phyloP scores from a whole-genome alignment of 2,797 vertebrate genomes.

The Rhyacichthys aspro region DNA sequence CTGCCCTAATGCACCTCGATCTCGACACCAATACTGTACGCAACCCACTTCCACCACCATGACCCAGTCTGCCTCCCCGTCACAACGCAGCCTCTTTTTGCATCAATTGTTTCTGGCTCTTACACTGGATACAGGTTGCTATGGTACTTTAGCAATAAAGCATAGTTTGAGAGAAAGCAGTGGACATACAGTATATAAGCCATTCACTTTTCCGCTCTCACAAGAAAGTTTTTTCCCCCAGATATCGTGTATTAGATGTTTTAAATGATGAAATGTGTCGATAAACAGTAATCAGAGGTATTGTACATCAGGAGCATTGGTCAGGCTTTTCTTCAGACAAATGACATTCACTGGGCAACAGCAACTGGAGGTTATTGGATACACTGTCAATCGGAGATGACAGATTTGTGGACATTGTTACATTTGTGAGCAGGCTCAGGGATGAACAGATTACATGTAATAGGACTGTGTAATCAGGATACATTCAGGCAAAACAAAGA shows the following conservation, averaged over 20 bases:
- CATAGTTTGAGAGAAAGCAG: constrained; percentile 35
- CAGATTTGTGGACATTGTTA: neutral
- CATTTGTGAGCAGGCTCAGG: neutral
- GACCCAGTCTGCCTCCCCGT: constrained; percentile 36
- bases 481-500: too few relatives aligned
- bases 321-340: constrained; percentile 2
- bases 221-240: neutral
- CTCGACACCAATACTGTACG: constrained; percentile 40
- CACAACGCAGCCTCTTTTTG: constrained; percentile 54
- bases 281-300: neutral
- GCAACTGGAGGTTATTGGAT: constrained; percentile 7
- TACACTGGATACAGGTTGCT: constrained; percentile 26
- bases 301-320: neutral
- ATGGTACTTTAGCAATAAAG: constrained; percentile 35
- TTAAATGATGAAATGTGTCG: neutral
- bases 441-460: neutral
- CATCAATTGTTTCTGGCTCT: constrained; percentile 59
- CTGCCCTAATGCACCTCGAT: constrained; percentile 75
- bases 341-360: neutral
- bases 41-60: constrained; percentile 45
- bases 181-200: constrained; percentile 7
- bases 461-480: neutral
- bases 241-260: neutral
- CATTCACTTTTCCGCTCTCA: constrained; percentile 6
- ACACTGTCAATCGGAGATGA: neutral